phyloP scores from a whole-genome alignment of 2,888 invertebrate genomes.

The Caenorhabditis virilis region DNA sequence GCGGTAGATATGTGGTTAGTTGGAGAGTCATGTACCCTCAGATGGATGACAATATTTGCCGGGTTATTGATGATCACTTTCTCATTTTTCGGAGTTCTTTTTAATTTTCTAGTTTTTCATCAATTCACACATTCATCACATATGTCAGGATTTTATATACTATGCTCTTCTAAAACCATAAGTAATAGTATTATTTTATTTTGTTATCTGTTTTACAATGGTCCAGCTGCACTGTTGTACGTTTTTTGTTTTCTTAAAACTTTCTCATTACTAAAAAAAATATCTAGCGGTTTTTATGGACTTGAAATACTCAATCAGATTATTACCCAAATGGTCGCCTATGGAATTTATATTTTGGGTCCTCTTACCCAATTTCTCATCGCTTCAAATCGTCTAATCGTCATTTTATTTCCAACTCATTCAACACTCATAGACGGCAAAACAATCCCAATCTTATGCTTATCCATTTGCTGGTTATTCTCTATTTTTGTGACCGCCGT shows the following conservation, averaged over 20 bases:
- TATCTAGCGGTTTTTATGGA: slow-evolving; percentile 11
- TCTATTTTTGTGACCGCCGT: slow-evolving; percentile 12
- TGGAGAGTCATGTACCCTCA: too few species aligned
- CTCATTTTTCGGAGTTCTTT: background rate
- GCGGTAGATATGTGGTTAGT: too few species aligned
- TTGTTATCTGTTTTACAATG: slow-evolving; percentile 23
- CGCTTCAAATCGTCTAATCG: slow-evolving; percentile 23
- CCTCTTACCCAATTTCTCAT: slow-evolving; percentile 33
- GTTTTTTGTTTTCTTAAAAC: slow-evolving; percentile 1
- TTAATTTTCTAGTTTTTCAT: background rate
- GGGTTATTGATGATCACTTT: slow-evolving; percentile 21
- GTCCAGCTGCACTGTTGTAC: slow-evolving; percentile 24
- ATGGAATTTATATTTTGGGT: slow-evolving; percentile 29
- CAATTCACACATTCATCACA: background rate
- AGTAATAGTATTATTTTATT: slow-evolving; percentile 24
- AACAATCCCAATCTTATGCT: background rate
- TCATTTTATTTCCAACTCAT: slow-evolving; percentile 10
- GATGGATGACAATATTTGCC: slow-evolving; percentile 21
- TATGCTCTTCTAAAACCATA: slow-evolving; percentile 31
- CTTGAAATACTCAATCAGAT: slow-evolving; percentile 17
- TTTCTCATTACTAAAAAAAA: background rate
- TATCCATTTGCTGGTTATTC: slow-evolving; percentile 12
- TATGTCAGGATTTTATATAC: slow-evolving; percentile 31
- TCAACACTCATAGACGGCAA: background rate
- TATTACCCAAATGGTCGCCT: slow-evolving; percentile 21